These are phyloP conservation scores for Coleophora deauratella DNA, from an alignment of 2,888 invertebrate species.

Conservation along the genomic window DNA sequence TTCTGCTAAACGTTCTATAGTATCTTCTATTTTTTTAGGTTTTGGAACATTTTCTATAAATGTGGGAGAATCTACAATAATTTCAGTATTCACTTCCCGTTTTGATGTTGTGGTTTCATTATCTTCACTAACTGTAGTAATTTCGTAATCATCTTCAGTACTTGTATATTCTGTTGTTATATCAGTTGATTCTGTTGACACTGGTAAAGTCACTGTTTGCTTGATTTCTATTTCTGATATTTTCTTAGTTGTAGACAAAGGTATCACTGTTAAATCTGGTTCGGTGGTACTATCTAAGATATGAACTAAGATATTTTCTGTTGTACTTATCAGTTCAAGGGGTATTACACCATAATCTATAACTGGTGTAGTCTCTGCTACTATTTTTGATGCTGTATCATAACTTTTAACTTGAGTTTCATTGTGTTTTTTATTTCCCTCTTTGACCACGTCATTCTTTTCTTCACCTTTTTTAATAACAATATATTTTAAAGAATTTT, in stretches of 20 bases:
- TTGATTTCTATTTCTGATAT: slow-evolving; percentile 32
- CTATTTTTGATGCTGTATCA: slow-evolving; percentile 13
- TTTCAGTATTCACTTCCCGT: slow-evolving; percentile 15
- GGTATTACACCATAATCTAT: slow-evolving; percentile 54
- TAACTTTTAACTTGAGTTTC: slow-evolving; percentile 10
- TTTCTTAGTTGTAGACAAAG: slow-evolving; percentile 43
- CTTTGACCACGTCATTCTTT: slow-evolving; percentile 16
- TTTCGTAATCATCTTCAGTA: slow-evolving; percentile 7
- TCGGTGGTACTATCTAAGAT: slow-evolving; percentile 49
- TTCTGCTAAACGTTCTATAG: slow-evolving; percentile 5
- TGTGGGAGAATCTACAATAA: slow-evolving; percentile 18
- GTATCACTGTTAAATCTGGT: slow-evolving; percentile 55
- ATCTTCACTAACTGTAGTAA: slow-evolving; percentile 11
- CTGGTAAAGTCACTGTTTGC: slow-evolving; percentile 42
- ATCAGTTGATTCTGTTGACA: slow-evolving; percentile 34
- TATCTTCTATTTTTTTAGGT: slow-evolving; percentile 2
- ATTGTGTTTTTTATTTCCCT: slow-evolving; percentile 18
- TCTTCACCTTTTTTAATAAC: slow-evolving; percentile 31
- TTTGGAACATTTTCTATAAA: slow-evolving; percentile 12
- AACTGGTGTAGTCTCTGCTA: slow-evolving; percentile 31
- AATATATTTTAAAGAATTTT: slow-evolving; percentile 51
- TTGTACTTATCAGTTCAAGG: slow-evolving; percentile 57
- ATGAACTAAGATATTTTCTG: slow-evolving; percentile 39
- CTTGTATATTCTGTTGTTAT: slow-evolving; percentile 23
- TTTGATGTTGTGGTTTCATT: slow-evolving; percentile 11